Base-by-base conservation (phyloP, 2,797 vertebrate genomes). In the Anguilla marmorata region DNA sequence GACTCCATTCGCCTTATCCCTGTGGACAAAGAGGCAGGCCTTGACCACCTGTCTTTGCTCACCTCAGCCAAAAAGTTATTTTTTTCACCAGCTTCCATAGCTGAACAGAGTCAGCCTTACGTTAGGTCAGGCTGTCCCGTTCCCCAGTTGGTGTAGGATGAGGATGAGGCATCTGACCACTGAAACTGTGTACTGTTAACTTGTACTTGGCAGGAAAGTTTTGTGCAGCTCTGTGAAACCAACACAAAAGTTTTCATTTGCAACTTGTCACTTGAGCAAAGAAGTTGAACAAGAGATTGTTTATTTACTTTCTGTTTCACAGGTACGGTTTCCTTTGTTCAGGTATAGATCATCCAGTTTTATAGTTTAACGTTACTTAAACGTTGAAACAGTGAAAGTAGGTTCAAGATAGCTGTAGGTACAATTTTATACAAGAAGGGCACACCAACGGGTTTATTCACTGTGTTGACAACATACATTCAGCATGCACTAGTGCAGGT, bases 171-270 rank as follows among this genome's bases (percentile, higher is more conserved):
- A 56, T 96, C 96, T 2, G 96, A 95, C 96, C 96, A 97, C 85
- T 85, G 45, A 52, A 95, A 94, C 12, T 89, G 19, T 1, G 0
- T 79, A 91, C 91, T 94, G 45, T 94, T 91, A 0, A 86, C 87
- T 85, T 94, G 91, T 2, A 97, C 93, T 87, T 96, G 84, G 90
- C 96, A 97, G 1, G 95, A 95, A 52, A 96, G 79, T 82, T 92
- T 93, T 86, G 91, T 96, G 93, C 96, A 97, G 94, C 94, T 95
- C 96, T 96, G 90, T 11, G 60, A 91, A 84, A 91, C 89, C 16
- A 30, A 88, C 1, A 90, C 45, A 84, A 87, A 24, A 82, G 19
- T n/a, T 50, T 0, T 82, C 21, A 4, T 82, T 24, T 82, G 41
- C 19, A 0, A 82, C 41, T 82, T 21, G 45, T 24, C 2, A 21